Evolutionary conservation across 2,888 invertebrate genomes (phyloP), one percentile per base, ranked within the genome.

Genomic region (Drosophila diplacantha): DNA sequence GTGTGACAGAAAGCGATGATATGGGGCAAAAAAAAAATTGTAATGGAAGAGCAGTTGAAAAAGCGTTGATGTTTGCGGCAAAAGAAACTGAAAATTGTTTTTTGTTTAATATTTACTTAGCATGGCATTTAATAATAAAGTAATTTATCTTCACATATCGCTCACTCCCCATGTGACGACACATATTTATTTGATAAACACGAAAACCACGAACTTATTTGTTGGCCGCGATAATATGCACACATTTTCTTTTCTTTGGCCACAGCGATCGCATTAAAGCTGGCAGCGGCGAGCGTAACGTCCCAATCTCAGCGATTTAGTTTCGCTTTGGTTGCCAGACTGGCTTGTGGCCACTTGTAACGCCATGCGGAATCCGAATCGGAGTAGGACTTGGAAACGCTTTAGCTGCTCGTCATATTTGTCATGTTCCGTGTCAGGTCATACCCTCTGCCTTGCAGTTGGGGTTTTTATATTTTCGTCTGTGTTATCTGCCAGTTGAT

Each of bases 351-450:
- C 29, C 18, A 46, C 31, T 24, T 22, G 31, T 16, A 57, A 16
- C 32, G 52, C 18, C 20, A 52, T 54, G 47, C 16, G 50, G 35
- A 12, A 29, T 22, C n/a, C 50, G 24, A n/a, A 20, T 22, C 29
- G 54, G 24, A 7, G 8, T 14, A 14, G 3, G 14, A 5, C 14
- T 31, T 12, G 44, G 18, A 37, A 14, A 34, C 16, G 49, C 34
- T 38, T 62, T 24, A 74, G 74, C 65, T 24, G 43, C 52, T 37
- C 55, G 22, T 44, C 51, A 64, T 68, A 62, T 59, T 56, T 46
- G 56, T 56, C 61, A 82, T 77, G 81, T 62, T 60, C 56, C 56
- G 46, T 38, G 9, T 51, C 24, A 20, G 35, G n/a, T 46, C 49
- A 24, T 52, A 34, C 11, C 12, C 49, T 26, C 60, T 39, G 37